Conservation (phyloP, 2,888 invertebrate species). For the Eucera pruinosa region DNA sequence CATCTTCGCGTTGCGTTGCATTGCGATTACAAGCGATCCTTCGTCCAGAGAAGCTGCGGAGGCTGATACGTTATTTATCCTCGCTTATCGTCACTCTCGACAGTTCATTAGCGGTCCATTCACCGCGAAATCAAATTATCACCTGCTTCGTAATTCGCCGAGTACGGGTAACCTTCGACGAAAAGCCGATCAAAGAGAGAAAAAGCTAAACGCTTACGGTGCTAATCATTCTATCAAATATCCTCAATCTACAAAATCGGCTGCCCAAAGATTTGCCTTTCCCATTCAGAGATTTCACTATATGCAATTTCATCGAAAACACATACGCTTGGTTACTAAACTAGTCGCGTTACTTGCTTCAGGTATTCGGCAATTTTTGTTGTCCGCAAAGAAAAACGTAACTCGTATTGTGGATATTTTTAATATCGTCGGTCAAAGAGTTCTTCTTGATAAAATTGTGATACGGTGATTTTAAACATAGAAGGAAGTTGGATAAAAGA, state of each 20-base stretch:
- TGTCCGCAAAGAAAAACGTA: too few relatives aligned
- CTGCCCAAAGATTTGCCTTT: background rate
- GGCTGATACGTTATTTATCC: slow-evolving; percentile 14
- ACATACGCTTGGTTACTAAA: too few relatives aligned
- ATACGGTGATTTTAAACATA: too few relatives aligned
- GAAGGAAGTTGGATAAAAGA: too few relatives aligned
- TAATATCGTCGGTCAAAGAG: too few relatives aligned
- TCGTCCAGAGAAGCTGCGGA: background rate
- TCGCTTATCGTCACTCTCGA: slow-evolving; percentile 18
- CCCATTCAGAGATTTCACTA: slow-evolving; percentile 10
- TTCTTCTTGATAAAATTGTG: too few relatives aligned
- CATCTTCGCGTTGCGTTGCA: slow-evolving; percentile 9
- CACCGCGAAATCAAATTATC: slow-evolving; percentile 38
- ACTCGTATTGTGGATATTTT: too few relatives aligned
- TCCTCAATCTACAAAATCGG: too few relatives aligned
- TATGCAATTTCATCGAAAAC: background rate
- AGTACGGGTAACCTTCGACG: slow-evolving; percentile 5
- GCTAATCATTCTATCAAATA: slow-evolving; percentile 27
- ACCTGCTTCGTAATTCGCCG: slow-evolving; percentile 11
- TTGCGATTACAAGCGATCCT: slow-evolving; percentile 3
- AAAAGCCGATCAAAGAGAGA: slow-evolving; percentile 4
- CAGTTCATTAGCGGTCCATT: slow-evolving; percentile 33
- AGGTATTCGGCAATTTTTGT: too few relatives aligned
- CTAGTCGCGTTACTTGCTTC: too few relatives aligned
- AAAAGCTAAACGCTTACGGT: background rate